phyloP scores from a whole-genome alignment of 2,888 invertebrate species.

The Pharmacophagus antenor region DNA sequence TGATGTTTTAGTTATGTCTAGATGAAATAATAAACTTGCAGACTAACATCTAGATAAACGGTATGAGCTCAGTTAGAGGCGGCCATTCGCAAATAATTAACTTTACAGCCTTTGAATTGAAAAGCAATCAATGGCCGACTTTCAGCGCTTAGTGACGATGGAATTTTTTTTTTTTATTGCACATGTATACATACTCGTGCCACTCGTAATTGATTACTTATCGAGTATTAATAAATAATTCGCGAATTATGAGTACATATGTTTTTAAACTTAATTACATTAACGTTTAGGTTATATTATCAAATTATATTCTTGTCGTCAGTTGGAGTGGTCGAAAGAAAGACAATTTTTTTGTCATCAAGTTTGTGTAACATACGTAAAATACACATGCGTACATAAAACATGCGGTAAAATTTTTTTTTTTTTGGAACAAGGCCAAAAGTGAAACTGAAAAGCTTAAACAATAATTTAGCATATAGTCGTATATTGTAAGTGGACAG shows the following conservation, averaged over 20 bases:
- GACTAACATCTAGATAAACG: not conserved
- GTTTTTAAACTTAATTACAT: too few species aligned
- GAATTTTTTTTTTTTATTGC: not conserved
- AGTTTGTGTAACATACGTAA: too few species aligned
- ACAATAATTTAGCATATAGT: not conserved
- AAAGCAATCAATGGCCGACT: not conserved
- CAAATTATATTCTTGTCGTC: too few species aligned
- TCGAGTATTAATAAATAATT: not conserved
- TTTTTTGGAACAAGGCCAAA: conserved; percentile 25
- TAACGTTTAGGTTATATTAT: too few species aligned
- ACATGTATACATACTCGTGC: not conserved
- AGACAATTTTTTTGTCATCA: not conserved
- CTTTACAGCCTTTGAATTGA: not conserved
- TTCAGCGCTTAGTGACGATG: not conserved
- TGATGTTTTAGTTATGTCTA: not conserved
- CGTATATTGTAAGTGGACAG: not conserved
- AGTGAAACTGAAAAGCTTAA: not conserved
- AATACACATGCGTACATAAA: too few species aligned
- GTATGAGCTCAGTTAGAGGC: not conserved
- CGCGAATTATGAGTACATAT: too few species aligned
- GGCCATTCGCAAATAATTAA: not conserved
- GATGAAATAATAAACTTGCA: not conserved
- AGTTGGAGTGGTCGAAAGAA: too few species aligned
- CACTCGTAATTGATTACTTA: not conserved
- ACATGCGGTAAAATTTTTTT: too few species aligned